Conservation (phyloP, 2,888 invertebrate species). For the Mimas tiliae region DNA sequence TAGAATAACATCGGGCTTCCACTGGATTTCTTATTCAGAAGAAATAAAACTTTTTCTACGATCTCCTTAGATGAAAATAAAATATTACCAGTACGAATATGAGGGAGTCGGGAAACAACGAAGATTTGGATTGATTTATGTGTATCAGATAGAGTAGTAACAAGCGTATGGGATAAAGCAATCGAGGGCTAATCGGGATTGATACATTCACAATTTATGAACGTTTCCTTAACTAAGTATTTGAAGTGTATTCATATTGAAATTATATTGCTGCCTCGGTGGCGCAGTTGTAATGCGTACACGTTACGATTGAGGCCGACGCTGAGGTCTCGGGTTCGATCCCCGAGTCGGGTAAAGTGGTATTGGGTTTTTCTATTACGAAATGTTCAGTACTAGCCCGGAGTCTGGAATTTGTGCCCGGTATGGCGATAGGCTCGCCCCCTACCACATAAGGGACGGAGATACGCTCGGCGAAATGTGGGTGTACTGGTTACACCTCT, state of each 20-base stretch:
- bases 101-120: not conserved
- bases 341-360: too few relatives aligned
- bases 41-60: slow-evolving; percentile 20
- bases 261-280: not conserved
- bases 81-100: slow-evolving; percentile 21
- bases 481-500: too few relatives aligned
- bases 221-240: not conserved
- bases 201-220: slow-evolving; percentile 16
- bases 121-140: slow-evolving; percentile 16
- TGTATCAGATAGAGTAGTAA: slow-evolving; percentile 21
- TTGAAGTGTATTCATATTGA: not conserved
- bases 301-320: too few relatives aligned
- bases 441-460: too few relatives aligned
- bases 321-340: too few relatives aligned
- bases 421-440: too few relatives aligned
- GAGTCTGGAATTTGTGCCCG: too few relatives aligned
- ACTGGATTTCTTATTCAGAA: slow-evolving; percentile 11
- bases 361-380: too few relatives aligned
- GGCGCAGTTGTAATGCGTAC: too few relatives aligned
- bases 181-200: not conserved
- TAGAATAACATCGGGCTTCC: not conserved
- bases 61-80: slow-evolving; percentile 11
- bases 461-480: too few relatives aligned
- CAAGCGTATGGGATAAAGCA: slow-evolving; percentile 17
- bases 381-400: too few relatives aligned